Conservation (phyloP, 2,888 invertebrate species). For the Melieria crassipennis region DNA sequence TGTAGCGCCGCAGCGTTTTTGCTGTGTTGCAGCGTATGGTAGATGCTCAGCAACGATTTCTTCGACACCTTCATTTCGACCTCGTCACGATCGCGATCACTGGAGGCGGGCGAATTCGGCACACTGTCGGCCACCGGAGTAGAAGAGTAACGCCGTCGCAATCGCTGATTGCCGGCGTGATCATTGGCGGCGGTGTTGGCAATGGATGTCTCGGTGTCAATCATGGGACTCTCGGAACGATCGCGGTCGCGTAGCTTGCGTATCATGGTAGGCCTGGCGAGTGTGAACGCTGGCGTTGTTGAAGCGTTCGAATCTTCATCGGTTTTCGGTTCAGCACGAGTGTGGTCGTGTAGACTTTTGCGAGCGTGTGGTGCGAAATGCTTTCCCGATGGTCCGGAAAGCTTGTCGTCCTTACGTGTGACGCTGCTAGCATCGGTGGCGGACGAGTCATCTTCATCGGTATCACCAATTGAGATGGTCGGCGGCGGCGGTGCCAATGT, state of each 20-base stretch:
- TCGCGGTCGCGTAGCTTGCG: slow-evolving; percentile 67
- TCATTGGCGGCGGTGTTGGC: background rate
- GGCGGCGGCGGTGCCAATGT: slow-evolving; percentile 34
- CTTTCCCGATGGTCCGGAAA: slow-evolving; percentile 8
- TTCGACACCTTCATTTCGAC: slow-evolving; percentile 74
- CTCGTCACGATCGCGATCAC: slow-evolving; percentile 77
- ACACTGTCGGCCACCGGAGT: slow-evolving; percentile 72
- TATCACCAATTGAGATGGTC: slow-evolving; percentile 50
- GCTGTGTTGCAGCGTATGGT: slow-evolving; percentile 79
- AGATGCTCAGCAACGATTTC: slow-evolving; percentile 87
- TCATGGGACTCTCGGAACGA: slow-evolving; percentile 69
- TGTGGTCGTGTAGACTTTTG: slow-evolving; percentile 31
- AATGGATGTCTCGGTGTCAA: slow-evolving; percentile 67
- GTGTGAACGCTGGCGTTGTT: slow-evolving; percentile 40
- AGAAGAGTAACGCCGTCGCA: slow-evolving; percentile 64
- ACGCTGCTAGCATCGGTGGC: slow-evolving; percentile 51
- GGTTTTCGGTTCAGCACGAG: slow-evolving; percentile 32
- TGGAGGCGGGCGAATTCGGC: slow-evolving; percentile 71
- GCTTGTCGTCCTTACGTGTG: slow-evolving; percentile 49
- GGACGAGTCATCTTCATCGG: slow-evolving; percentile 56
- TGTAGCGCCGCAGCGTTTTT: slow-evolving; percentile 88
- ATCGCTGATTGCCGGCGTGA: slow-evolving; percentile 42
- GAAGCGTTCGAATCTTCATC: slow-evolving; percentile 40
- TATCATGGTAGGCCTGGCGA: slow-evolving; percentile 50
- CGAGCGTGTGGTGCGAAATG: slow-evolving; percentile 15